Conservation (phyloP, 2,113 vertebrate species). For the Semicossyphus pulcher region DNA sequence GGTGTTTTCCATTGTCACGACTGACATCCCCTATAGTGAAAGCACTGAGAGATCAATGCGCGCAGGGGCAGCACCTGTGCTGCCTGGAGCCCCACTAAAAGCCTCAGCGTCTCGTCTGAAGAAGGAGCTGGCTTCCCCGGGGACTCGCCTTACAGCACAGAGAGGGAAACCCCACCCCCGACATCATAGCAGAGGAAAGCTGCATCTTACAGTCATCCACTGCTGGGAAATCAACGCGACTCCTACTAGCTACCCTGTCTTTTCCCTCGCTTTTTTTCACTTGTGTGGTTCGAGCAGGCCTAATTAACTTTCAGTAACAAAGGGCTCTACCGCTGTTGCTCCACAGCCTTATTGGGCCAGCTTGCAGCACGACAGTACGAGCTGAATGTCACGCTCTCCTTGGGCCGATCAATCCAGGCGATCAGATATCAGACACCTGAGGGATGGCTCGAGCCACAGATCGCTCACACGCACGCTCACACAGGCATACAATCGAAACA, state of each 20-base stretch:
- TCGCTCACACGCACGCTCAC: conserved; percentile 26
- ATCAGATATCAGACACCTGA: conserved; percentile 83
- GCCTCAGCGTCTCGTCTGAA: conserved; percentile 59
- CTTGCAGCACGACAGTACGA: conserved; percentile 43
- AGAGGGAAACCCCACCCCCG: conserved; percentile 21
- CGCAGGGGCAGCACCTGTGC: conserved; percentile 67
- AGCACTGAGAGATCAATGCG: conserved; percentile 65
- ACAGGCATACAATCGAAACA: conserved; percentile 33
- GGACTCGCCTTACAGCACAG: conserved; percentile 45
- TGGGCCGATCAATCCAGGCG: conserved; percentile 78
- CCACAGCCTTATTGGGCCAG: conserved; percentile 45
- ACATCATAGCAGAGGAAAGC: conserved; percentile 26
- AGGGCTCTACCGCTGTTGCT: conserved; percentile 23
- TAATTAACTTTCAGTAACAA: conserved; percentile 70
- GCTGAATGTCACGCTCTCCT: conserved; percentile 83
- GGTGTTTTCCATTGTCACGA: conserved; percentile 45
- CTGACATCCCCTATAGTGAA: conserved; percentile 54
- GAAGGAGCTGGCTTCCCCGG: conserved; percentile 53
- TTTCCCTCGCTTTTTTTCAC: neutral
- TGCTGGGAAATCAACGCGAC: conserved; percentile 48
- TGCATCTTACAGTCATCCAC: conserved; percentile 22
- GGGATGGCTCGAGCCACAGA: conserved; percentile 66
- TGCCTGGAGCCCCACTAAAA: conserved; percentile 72
- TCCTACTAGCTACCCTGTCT: conserved; percentile 4
- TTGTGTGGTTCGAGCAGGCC: conserved; percentile 29